Evolutionary conservation across 1,140 invertebrate genomes (phyloP).

Genomic region (Capitella teleta): DNA sequence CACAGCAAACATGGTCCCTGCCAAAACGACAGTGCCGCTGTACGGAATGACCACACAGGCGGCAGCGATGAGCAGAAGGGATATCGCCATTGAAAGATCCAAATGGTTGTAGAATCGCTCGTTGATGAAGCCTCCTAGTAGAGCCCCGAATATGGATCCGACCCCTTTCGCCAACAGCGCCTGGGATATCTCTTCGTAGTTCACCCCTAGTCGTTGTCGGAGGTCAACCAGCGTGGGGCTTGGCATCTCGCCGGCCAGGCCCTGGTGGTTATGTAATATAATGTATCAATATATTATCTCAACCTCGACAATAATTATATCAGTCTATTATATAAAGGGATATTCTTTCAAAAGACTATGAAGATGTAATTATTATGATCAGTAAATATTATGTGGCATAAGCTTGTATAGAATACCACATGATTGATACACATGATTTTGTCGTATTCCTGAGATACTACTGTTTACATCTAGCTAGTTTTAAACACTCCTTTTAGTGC

Average conservation of each 20-base stretch:
- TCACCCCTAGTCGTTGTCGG: background rate
- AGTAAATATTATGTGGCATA: too few relatives aligned
- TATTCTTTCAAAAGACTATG: too few relatives aligned
- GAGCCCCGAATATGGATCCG: background rate
- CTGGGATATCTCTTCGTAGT: background rate
- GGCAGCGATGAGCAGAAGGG: background rate
- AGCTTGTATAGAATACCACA: too few relatives aligned
- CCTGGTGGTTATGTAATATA: too few relatives aligned
- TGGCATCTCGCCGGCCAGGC: background rate
- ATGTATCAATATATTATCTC: too few relatives aligned
- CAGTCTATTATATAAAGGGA: too few relatives aligned
- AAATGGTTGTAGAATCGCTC: background rate
- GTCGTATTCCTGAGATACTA: too few relatives aligned
- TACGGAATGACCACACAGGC: background rate
- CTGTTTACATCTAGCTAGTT: too few relatives aligned
- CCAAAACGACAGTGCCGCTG: background rate
- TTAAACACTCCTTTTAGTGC: too few relatives aligned
- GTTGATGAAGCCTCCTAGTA: background rate
- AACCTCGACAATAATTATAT: too few relatives aligned
- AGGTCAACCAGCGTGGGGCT: background rate
- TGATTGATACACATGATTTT: too few relatives aligned
- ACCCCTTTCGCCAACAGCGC: background rate
- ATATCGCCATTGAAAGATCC: background rate
- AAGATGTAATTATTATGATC: too few relatives aligned
- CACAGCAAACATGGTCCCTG: background rate